phyloP scores from a whole-genome alignment of 2,113 vertebrate genomes.

The Pavo muticus region DNA sequence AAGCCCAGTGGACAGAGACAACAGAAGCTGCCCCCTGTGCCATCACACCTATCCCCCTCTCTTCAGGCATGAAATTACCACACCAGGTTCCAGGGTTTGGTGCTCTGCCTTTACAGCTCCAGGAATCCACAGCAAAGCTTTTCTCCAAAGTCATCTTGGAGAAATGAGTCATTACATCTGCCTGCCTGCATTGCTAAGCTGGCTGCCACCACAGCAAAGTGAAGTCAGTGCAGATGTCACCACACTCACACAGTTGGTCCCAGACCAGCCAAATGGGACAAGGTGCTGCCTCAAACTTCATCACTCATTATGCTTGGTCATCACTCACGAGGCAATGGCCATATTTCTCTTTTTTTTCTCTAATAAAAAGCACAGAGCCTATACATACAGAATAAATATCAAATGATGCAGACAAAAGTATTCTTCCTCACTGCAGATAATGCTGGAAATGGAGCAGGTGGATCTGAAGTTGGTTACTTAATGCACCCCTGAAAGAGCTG shows the following conservation, averaged over 20 bases:
- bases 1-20: not conserved
- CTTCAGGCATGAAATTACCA: not conserved
- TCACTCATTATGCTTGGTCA: not conserved
- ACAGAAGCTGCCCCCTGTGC: not conserved
- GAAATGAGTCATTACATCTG: not conserved
- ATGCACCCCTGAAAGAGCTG: not conserved
- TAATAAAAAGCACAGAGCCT: not conserved
- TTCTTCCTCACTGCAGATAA: not conserved
- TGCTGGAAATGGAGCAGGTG: not conserved
- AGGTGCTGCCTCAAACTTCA: not conserved
- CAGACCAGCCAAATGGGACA: not conserved
- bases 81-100: not conserved
- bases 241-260: not conserved
- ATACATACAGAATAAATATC: not conserved
- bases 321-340: not conserved
- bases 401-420: not conserved
- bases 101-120: not conserved
- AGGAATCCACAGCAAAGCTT: not conserved
- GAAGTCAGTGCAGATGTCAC: not conserved
- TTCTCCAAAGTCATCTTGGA: not conserved
- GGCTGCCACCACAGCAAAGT: not conserved
- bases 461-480: not conserved
- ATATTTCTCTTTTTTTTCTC: not conserved
- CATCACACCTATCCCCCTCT: not conserved
- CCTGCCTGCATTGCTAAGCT: accelerated